These are phyloP conservation scores for Perizoma flavofasciatum DNA, from an alignment of 2,888 invertebrate species.

Conservation along the genomic window DNA sequence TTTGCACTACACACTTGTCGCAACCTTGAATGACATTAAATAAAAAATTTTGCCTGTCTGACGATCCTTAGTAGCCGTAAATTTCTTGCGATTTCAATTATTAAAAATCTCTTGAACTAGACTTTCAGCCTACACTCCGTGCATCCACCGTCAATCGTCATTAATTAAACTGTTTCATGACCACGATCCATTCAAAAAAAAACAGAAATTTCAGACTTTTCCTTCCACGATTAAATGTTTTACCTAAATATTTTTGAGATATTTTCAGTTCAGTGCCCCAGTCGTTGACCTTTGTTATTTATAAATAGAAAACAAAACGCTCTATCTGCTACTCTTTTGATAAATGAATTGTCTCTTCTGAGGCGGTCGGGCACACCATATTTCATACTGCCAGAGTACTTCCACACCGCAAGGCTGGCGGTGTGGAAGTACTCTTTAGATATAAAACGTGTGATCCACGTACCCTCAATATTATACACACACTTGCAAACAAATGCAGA, in stretches of 20 bases:
- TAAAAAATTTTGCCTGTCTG: too few species aligned
- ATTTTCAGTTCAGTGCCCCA: neutral
- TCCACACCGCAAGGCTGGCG: constrained; percentile 40
- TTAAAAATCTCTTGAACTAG: too few species aligned
- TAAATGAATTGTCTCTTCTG: constrained; percentile 42
- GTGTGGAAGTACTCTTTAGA: constrained; percentile 17
- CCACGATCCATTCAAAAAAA: neutral
- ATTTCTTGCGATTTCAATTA: too few species aligned
- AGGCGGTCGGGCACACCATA: constrained; percentile 28
- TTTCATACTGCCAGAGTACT: constrained; percentile 41
- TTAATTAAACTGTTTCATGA: too few species aligned
- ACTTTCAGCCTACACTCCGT: too few species aligned
- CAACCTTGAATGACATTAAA: too few species aligned
- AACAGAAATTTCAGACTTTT: neutral
- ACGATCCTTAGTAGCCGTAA: too few species aligned
- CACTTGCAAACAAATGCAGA: too few species aligned
- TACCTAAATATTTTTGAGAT: neutral
- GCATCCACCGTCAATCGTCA: too few species aligned
- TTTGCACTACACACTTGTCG: too few species aligned
- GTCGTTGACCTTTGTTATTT: constrained; percentile 18
- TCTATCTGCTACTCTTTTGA: constrained; percentile 29
- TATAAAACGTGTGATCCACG: too few species aligned
- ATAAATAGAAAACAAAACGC: constrained; percentile 16
- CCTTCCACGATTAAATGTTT: neutral
- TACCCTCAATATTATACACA: too few species aligned